Base-by-base conservation (phyloP, 2,797 vertebrate species). In the Chloroceryle inda region DNA sequence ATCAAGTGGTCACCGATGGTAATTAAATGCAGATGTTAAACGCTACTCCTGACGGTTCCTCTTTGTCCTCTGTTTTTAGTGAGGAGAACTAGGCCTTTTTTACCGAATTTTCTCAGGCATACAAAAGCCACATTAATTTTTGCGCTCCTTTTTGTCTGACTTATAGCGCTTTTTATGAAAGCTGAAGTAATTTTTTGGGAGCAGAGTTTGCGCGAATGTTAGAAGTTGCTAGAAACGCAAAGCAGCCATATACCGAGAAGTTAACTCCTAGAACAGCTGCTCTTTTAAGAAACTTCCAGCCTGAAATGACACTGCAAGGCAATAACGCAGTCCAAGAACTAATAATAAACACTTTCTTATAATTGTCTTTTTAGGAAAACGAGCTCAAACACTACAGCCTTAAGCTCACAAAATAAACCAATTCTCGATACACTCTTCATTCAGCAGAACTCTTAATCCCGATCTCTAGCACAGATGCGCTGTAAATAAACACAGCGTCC, bases 301-400 rank as follows among this genome's bases (percentile, higher is more conserved):
- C 42, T 6, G 8, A 64, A 87, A 22, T 0, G 0, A 42, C 35
- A 17, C 35, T 31, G 17, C 47, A 52, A 52, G 6, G 27, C 26
- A 75, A 26, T 20, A 37, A 4, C 0, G 2, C 7, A 8, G 35
- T 0, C 0, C 2, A 55, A 29, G 4, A 49, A 3, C 5, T 26
- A 49, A 47, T 26, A 49, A 47, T 1, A 1, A 67, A 62, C 4
- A 3, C 18, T 31, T 56, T 9, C 9, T 10, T 72, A 55, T 42
- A 23, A 9, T 15, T 11, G 35, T 61, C 31, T 15, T 76, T 37
- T 9, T 45, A n/a, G 16, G 6, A 67, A 11, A 0, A 22, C 2
- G 47, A 64, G 42, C 11, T 72, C 29, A 64, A 75, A 16, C 0
- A 1, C 20, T 3, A 42, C 0, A 4, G 4, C 2, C 12, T 61